These are phyloP conservation scores for Apogon talboti DNA, from an alignment of 2,797 vertebrate genomes.

Conservation along the genomic window DNA sequence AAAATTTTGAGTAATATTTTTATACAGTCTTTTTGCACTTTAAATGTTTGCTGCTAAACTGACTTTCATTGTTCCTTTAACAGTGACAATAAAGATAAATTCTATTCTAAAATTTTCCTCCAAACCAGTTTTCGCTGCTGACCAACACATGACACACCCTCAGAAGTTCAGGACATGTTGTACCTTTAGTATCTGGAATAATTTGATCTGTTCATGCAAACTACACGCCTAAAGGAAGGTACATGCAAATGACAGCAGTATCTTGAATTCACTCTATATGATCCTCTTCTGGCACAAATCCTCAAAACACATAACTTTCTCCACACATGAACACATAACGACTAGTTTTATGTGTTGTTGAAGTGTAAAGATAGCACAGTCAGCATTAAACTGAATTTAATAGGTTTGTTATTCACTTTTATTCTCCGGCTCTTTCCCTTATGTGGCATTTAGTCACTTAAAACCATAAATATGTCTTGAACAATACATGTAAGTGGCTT, in stretches of 20 bases:
- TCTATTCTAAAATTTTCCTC: conserved; percentile 11
- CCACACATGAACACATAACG: neutral
- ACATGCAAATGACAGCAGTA: conserved; percentile 40
- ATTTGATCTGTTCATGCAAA: conserved; percentile 47
- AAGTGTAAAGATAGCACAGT: neutral
- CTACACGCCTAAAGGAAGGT: conserved; percentile 3
- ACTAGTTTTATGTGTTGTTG: neutral
- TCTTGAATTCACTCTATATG: conserved; percentile 4
- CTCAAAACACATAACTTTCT: neutral
- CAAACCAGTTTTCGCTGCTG: conserved; percentile 6
- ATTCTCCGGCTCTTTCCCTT: neutral
- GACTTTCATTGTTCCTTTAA: too few species aligned
- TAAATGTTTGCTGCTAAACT: too few species aligned
- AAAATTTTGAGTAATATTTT: too few species aligned
- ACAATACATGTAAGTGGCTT: conserved; percentile 6
- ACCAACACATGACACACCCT: conserved; percentile 5
- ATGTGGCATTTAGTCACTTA: neutral
- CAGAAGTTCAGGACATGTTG: conserved; percentile 23
- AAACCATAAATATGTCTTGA: neutral
- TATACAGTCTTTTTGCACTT: too few species aligned
- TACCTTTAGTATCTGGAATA: conserved; percentile 21
- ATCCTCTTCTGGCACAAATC: conserved; percentile 3
- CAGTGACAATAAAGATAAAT: too few species aligned
- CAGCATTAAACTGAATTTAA: neutral
- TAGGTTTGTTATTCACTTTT: neutral